Evolutionary conservation across 2,113 vertebrate species (phyloP), one percentile per base, ranked within the genome.

Genomic region (Dermatemys mawii): DNA sequence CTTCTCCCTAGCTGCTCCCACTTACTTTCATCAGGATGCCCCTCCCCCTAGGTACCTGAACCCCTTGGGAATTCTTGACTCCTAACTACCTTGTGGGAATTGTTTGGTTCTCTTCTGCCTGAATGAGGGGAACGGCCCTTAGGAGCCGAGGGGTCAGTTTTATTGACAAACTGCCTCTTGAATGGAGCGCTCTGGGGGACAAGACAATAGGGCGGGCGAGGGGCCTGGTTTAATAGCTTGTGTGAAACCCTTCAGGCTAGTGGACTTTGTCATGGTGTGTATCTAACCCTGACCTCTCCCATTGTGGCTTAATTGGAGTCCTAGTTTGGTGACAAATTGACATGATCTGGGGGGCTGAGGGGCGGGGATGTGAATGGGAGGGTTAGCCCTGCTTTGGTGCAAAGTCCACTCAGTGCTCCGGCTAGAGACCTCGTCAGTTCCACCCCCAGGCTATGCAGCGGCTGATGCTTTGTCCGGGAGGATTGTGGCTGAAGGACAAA

Each of bases 321-420:
- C 86, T 87, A 90, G 86, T 94, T 91, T 38, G 94, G 87, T 94
- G 95, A 97, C 97, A 97, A 98, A 97, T 98, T 96, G 95, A 86
- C 96, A 95, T 96, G 95, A 93, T 93, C 93, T 55, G 70, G 6
- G 1, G 1, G 83, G 93, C 79, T 0, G 0, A 81, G 76, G 92
- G 92, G 57, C 8, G 92, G 94, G 75, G 89, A n/a, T 0, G 3
- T 27, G 3, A 73, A 73, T 0, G 10, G 38, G 8, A 79, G 84
- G n/a, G n/a, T n/a, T n/a, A 24, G n/a, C 24, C 3, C 63, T 16
- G 27, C 16, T 38, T 67, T 38, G 63, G 63, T 11, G 19, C 38
- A n/a, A 70, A 70, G 63, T 21, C 63, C 63, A 70, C 63, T 70
- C 63, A 21, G 8, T 70, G 63, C 63, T 38, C n/a, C 2, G 17